Evolutionary conservation across 1,140 invertebrate genomes (phyloP).

Genomic region (Hestina assimilis): DNA sequence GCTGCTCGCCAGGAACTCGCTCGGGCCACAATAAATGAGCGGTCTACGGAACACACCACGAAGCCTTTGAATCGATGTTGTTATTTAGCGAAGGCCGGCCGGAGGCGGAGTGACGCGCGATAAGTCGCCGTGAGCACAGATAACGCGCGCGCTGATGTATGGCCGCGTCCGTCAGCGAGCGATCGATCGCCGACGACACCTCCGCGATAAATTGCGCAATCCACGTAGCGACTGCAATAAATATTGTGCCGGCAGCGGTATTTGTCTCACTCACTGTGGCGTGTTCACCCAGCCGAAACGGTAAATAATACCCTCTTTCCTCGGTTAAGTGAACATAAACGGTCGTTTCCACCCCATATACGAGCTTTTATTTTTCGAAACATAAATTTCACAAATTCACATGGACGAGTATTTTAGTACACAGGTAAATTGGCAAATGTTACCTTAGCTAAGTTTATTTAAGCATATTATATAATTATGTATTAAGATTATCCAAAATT

Average conservation of each 20-base stretch:
- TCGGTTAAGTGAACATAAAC: constrained; percentile 78
- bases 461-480: constrained; percentile 27
- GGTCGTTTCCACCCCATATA: constrained; percentile 78
- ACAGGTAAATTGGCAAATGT: constrained; percentile 35
- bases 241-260: constrained; percentile 70
- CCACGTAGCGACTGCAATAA: constrained; percentile 74
- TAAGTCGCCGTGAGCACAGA: constrained; percentile 71
- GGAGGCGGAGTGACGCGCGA: constrained; percentile 60
- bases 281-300: constrained; percentile 72
- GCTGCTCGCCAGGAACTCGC: constrained; percentile 39
- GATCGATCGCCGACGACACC: constrained; percentile 75
- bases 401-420: constrained; percentile 52
- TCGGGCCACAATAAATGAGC: constrained; percentile 54
- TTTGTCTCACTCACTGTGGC: constrained; percentile 75
- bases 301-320: constrained; percentile 78
- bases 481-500: background rate
- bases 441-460: no score
- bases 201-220: constrained; percentile 76
- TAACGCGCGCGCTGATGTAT: constrained; percentile 72
- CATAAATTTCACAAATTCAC: constrained; percentile 71
- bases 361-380: constrained; percentile 75
- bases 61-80: constrained; percentile 45
- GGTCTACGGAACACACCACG: constrained; percentile 33
- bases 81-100: constrained; percentile 43
- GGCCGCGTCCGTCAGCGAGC: constrained; percentile 62